Evolutionary conservation across 2,888 invertebrate genomes (phyloP), one percentile per base, ranked within the genome.

Genomic region (Aelia acuminata): DNA sequence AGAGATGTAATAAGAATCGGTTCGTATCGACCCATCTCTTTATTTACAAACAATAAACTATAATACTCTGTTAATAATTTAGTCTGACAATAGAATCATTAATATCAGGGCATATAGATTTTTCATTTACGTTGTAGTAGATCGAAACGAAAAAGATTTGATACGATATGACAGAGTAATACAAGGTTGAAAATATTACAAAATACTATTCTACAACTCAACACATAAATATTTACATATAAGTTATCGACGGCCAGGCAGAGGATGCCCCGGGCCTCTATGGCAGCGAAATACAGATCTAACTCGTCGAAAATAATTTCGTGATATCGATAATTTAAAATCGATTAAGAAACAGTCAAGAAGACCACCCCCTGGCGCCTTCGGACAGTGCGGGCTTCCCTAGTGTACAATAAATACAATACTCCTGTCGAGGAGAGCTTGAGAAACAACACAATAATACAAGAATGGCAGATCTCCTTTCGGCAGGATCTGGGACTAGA

Each of bases 201-300:
- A 80, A 80, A 80, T 43, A 43, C 80, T 80, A 80, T 13, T 3
- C 80, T 80, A 80, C 22, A 80, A 80, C 43, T 80, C 43, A 80
- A 80, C 80, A 80, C 80, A 80, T 80, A 80, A n/a, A 80, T 80
- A 80, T 80, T 80, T 80, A 80, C 80, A 80, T 39, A 80, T 80
- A 80, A 80, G n/a, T 80, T 80, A 80, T 80, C 35, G 43, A n/a
- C 13, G 80, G 43, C 80, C 80, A 47, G 80, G 80, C 22, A 43
- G 43, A 13, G 39, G 1, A 22, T 43, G 43, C 43, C n/a, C 80
- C 80, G 43, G 80, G 80, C 80, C 80, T 80, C 80, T 80, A 80
- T 80, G 80, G 80, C 80, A 80, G 80, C 43, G 22, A 43, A 43
- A 80, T 39, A 80, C 80, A 80, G 80, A 80, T 80, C 80, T 80